Evolutionary conservation across 2,797 vertebrate species (phyloP), one percentile per base, ranked within the genome.

Genomic region (Oreonectes daqikongensis): DNA sequence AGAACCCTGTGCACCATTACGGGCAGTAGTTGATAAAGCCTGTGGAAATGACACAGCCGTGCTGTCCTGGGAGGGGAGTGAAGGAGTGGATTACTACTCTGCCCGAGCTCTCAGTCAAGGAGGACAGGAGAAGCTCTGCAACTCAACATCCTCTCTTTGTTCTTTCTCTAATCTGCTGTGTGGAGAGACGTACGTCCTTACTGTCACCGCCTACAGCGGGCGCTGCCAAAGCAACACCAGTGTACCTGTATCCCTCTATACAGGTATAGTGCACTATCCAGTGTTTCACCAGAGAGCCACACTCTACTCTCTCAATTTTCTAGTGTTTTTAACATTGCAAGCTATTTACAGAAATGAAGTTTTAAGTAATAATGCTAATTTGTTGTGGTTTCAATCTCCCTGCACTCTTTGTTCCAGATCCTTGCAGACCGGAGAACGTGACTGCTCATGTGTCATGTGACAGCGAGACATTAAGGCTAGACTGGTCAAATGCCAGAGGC

Each of bases 1-100:
- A 93, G 92, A 88, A 50, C 89, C 90, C 8, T 93, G 92, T 55
- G 68, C 85, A 12, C 89, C 90, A 46, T 77, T 65, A 48, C 52
- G 1, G 5, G 82, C 89, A 18, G 79, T 53, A 1, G 84, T 84
- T 2, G 26, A 74, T 55, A 79, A 89, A 38, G 78, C 67, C 68
- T 93, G 92, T 35, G 85, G 85, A 46, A 84, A 82, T 46, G 18
- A 5, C 1, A 82, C 82, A 2, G 85, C 85, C 0, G 71, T 69
- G 42, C 61, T 92, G 26, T 85, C 82, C 67, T 92, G 91, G 91
- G 78, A 85, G 20, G 32, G 20, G 32, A 83, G 22, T 10, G 70
- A 85, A 3, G 84, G 85, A 8, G 85, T 85, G 40, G 84, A 88
- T 20, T 72, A 84, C 44, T 90, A 91, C 66, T 55, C n/a, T 9